phyloP scores from a whole-genome alignment of 2,113 vertebrate species.

The Dasyurus viverrinus region DNA sequence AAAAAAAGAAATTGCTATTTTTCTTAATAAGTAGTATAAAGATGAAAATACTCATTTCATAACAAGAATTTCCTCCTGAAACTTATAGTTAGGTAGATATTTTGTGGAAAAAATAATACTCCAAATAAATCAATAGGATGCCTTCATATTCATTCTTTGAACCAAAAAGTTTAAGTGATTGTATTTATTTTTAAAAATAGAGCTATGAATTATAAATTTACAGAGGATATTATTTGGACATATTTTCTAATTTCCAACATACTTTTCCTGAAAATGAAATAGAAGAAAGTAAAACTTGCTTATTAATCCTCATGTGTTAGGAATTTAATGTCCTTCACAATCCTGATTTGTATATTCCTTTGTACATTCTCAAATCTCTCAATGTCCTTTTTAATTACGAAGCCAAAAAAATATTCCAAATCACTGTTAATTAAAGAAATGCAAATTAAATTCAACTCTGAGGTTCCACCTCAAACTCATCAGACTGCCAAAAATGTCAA shows the following conservation, averaged over 20 bases:
- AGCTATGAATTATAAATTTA: neutral
- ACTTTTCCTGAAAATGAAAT: neutral
- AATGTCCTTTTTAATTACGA: neutral
- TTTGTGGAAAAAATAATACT: neutral
- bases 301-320: neutral
- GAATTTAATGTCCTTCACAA: neutral
- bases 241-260: neutral
- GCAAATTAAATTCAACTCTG: neutral
- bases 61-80: neutral
- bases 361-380: neutral
- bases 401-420: neutral
- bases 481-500: neutral
- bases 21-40: neutral
- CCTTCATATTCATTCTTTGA: neutral
- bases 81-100: neutral
- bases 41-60: neutral
- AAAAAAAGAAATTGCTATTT: neutral
- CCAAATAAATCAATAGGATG: neutral
- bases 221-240: neutral
- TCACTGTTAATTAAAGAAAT: neutral
- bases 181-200: neutral
- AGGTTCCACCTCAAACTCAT: neutral
- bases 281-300: neutral
- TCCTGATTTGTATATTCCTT: neutral
- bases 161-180: neutral